phyloP scores from a whole-genome alignment of 2,797 vertebrate species.

The Xiphophorus birchmanni region DNA sequence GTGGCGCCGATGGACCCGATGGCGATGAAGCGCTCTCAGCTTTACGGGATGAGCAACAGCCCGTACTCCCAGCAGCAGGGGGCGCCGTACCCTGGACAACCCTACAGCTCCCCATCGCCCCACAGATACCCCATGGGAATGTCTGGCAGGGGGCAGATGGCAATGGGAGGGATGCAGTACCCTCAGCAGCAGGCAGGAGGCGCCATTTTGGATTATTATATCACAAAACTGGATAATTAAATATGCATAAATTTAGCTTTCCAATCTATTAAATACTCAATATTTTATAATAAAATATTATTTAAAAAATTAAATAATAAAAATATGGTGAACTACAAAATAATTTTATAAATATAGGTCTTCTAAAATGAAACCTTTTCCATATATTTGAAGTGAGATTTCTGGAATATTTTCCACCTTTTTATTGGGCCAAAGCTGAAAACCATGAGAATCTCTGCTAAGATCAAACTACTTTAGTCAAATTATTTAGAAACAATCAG shows the following conservation, averaged over 20 bases:
- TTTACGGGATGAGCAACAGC: constrained; percentile 87
- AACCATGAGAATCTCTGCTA: neutral
- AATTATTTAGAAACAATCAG: neutral
- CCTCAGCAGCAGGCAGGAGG: constrained; percentile 89
- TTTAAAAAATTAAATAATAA: too few species aligned
- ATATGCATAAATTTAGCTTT: too few species aligned
- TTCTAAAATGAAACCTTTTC: neutral
- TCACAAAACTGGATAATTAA: neutral
- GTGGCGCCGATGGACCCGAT: constrained; percentile 89
- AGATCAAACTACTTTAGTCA: neutral
- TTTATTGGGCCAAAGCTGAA: neutral
- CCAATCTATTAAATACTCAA: neutral
- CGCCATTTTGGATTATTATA: neutral
- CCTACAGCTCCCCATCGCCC: constrained; percentile 85
- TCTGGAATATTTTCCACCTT: neutral
- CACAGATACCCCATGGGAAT: constrained; percentile 91
- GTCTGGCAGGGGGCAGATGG: constrained; percentile 85
- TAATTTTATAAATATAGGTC: neutral
- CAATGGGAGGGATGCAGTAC: constrained; percentile 91
- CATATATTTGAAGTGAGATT: neutral
- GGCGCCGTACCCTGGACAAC: constrained; percentile 85
- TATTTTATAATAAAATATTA: too few species aligned
- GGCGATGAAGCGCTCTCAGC: constrained; percentile 92
- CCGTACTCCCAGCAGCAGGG: constrained; percentile 89
- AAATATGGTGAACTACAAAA: neutral